These are phyloP conservation scores for Pristionchus pacificus DNA, from an alignment of 1,140 invertebrate genomes.

Conservation along the genomic window DNA sequence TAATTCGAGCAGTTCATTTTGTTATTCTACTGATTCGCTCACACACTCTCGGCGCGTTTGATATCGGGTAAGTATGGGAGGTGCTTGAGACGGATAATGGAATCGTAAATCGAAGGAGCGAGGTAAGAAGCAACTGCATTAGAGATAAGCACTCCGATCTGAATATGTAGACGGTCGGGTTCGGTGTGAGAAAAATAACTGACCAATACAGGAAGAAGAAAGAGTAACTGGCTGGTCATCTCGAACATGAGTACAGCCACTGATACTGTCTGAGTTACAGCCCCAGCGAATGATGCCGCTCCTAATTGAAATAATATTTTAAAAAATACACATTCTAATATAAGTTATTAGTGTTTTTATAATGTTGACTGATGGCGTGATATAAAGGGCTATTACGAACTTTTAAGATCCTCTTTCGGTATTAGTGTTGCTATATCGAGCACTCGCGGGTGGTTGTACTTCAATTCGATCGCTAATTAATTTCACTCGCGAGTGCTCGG, in stretches of 20 bases:
- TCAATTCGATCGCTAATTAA: too few relatives aligned
- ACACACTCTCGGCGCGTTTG: slow-evolving; percentile 38
- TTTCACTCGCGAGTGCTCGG: too few relatives aligned
- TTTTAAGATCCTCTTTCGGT: too few relatives aligned
- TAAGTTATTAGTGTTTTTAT: too few relatives aligned
- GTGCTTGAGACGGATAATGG: slow-evolving; percentile 93
- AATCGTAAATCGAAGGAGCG: slow-evolving; percentile 95
- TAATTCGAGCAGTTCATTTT: too few relatives aligned
- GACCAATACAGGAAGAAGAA: slow-evolving; percentile 88
- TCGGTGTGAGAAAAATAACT: background rate
- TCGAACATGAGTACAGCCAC: slow-evolving; percentile 97
- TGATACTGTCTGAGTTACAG: slow-evolving; percentile 89
- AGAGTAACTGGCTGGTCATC: slow-evolving; percentile 94
- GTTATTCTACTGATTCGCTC: too few relatives aligned
- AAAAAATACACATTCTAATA: too few relatives aligned
- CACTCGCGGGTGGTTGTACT: too few relatives aligned
- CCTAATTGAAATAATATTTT: too few relatives aligned
- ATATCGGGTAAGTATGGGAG: slow-evolving; percentile 81
- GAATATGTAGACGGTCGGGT: slow-evolving; percentile 12
- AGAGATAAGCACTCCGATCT: slow-evolving; percentile 81
- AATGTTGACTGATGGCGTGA: too few relatives aligned
- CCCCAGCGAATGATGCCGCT: slow-evolving; percentile 51
- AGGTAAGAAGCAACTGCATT: slow-evolving; percentile 87
- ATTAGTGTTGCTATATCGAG: too few relatives aligned
- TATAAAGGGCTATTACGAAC: slow-evolving; percentile 12